Percentiles rank a stretch among this genome's conserved stretches.
Conservation (phyloP, 2,113 vertebrate genomes). For the Trogon melanurus region DNA sequence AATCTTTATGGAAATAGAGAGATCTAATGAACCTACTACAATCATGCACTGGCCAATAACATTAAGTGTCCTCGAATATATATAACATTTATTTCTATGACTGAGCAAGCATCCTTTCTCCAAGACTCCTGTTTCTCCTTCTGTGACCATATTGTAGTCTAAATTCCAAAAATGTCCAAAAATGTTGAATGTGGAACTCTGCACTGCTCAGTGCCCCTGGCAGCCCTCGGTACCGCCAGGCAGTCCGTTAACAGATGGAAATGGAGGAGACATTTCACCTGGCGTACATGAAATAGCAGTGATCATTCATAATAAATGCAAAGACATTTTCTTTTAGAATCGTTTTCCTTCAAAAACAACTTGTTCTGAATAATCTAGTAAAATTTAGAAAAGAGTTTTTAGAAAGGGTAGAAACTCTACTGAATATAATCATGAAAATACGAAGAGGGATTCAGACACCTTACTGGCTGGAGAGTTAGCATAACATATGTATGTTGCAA, state of each 20-base stretch:
- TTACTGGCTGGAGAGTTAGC: background rate
- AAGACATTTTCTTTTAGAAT: background rate
- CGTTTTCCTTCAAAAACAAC: background rate
- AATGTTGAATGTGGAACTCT: background rate
- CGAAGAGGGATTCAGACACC: background rate
- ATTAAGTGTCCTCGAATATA: background rate
- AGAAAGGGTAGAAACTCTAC: background rate
- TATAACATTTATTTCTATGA: background rate
- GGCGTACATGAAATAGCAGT: background rate
- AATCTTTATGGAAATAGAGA: background rate
- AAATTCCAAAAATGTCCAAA: background rate
- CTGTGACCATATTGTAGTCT: background rate
- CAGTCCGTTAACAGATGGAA: background rate
- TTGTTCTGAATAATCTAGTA: background rate
- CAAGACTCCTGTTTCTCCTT: background rate
- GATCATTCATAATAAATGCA: slow-evolving; percentile 10
- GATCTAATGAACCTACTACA: background rate
- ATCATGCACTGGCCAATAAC: background rate
- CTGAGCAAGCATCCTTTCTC: background rate
- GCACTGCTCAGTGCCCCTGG: background rate
- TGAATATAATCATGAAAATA: background rate
- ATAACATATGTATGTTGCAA: background rate
- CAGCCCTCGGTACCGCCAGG: accelerated
- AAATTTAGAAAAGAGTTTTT: background rate
- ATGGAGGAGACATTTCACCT: background rate